These are phyloP conservation scores for Macrostomum lignano DNA, from an alignment of 1,140 invertebrate species.

Conservation along the genomic window DNA sequence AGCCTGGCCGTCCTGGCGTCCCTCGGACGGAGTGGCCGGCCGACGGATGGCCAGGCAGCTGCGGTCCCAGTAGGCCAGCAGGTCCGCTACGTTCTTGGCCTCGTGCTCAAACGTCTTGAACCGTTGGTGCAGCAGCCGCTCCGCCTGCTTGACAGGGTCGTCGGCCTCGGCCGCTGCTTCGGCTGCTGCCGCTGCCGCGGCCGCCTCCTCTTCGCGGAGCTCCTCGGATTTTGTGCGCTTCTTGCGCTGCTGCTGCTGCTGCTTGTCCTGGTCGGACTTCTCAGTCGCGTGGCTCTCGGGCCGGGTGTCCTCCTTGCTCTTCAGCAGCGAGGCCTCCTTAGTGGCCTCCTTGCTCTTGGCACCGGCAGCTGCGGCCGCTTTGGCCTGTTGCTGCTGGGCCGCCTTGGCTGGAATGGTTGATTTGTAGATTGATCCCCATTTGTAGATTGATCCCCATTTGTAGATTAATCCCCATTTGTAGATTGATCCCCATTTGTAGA, in stretches of 20 bases:
- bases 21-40: conserved; percentile 17
- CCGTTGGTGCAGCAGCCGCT: conserved; percentile 19
- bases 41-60: conserved; percentile 12
- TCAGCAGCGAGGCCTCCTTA: conserved; percentile 1
- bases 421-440: too few species aligned
- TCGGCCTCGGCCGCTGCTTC: conserved; percentile 5
- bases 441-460: too few species aligned
- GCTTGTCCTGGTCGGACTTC: conserved; percentile 10
- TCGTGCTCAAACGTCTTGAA: conserved; percentile 22
- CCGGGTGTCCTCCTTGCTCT: conserved; percentile 8
- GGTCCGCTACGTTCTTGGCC: conserved; percentile 19
- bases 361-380: too few species aligned
- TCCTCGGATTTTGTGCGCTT: conserved; percentile 10
- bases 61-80: conserved; percentile 23
- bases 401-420: too few species aligned
- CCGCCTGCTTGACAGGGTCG: conserved; percentile 16
- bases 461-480: too few species aligned
- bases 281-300: conserved; percentile 22
- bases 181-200: conserved; percentile 8
- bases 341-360: conserved; percentile 6
- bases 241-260: neutral
- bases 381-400: too few species aligned
- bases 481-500: too few species aligned
- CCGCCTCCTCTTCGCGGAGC: conserved; percentile 6
- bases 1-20: too few species aligned